Evolutionary conservation across 2,888 invertebrate genomes (phyloP), one percentile per base, ranked within the genome.

Genomic region (Drosophila meridionalis): DNA sequence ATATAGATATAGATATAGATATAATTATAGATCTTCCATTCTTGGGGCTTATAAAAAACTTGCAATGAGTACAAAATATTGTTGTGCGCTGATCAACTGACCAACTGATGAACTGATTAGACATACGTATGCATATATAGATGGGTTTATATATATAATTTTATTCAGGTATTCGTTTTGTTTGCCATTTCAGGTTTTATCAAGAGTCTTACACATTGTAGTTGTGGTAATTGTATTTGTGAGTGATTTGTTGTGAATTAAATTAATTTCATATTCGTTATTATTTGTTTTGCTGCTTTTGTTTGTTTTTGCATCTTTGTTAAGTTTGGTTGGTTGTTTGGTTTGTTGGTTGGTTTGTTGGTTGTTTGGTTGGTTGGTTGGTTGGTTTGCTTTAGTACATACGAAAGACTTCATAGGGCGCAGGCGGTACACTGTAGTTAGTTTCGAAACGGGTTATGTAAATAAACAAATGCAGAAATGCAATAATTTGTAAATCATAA

Each of bases 351-450:
- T 63, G 47, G 63, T 75, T 59, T 45, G 12, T 77, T 78, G 76
- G 70, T 82, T 75, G 74, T 75, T 80, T 82, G 72, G 50, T 69
- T 74, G 59, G 42, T 71, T 63, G 47, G 64, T 74, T 63, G 50
- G 43, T 70, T 62, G 26, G 58, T 65, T 61, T 73, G 62, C 62
- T 86, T 92, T 91, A 93, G 91, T 92, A 92, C 92, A 92, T 92
- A 91, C 93, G 93, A 93, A 93, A 93, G 91, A 92, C 93, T 93
- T 93, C 93, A 92, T 93, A 93, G 90, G 93, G 92, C 92, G 93
- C 92, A 92, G 92, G 91, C 90, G 90, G 92, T 87, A 90, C 92
- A 91, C 93, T 93, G 91, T 87, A 53, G 82, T 80, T 80, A 60
- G 75, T 86, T 86, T 79, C 83, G 82, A 52, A 85, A 85, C 87